These are phyloP conservation scores for Piscicola geometra DNA, from an alignment of 2,888 invertebrate species.

Conservation along the genomic window DNA sequence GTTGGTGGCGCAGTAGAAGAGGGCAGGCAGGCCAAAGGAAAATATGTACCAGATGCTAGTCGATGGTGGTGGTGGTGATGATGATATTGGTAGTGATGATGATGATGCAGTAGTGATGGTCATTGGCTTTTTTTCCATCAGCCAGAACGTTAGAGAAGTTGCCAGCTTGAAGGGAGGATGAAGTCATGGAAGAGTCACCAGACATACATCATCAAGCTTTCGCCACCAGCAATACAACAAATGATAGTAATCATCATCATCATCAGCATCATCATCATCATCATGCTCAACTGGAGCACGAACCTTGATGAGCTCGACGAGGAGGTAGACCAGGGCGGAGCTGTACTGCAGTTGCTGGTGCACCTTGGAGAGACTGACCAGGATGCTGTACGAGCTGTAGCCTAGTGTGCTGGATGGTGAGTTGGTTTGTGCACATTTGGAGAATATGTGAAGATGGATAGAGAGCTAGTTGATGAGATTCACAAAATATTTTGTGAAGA, in stretches of 20 bases:
- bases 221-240: background rate
- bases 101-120: background rate
- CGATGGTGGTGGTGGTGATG: background rate
- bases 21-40: constrained; percentile 52
- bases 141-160: constrained; percentile 43
- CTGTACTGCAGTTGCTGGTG: constrained; percentile 52
- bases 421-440: background rate
- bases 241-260: no score
- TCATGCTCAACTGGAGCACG: no score
- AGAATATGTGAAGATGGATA: no score
- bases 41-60: constrained; percentile 35
- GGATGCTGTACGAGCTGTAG: constrained; percentile 52
- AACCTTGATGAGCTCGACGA: constrained; percentile 53
- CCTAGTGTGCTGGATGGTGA: constrained; percentile 47
- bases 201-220: background rate
- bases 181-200: background rate
- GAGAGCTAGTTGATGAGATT: no score
- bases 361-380: constrained; percentile 52
- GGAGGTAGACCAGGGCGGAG: constrained; percentile 50
- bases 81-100: background rate
- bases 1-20: constrained; percentile 54
- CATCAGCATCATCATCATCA: no score
- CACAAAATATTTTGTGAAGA: no score
- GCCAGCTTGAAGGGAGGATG: constrained; percentile 40
- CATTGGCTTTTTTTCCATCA: constrained; percentile 39